Conservation (phyloP, 2,888 invertebrate species). For the Ptilodon capucinus region DNA sequence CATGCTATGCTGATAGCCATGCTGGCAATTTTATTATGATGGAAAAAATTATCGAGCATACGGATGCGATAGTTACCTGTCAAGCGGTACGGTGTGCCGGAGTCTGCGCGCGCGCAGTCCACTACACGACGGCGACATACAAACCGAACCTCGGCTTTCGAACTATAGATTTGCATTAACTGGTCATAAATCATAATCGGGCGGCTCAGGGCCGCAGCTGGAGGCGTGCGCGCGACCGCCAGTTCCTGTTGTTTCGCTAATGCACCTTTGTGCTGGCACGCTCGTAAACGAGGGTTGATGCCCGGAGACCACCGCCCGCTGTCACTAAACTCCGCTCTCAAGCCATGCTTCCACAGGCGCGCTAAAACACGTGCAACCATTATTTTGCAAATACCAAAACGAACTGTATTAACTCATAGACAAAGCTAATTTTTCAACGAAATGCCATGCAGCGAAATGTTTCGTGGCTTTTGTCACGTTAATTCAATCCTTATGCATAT, state of each 20-base stretch:
- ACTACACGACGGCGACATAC: slow-evolving; percentile 31
- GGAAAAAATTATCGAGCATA: slow-evolving; percentile 54
- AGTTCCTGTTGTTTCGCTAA: slow-evolving; percentile 68
- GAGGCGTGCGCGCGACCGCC: slow-evolving; percentile 47
- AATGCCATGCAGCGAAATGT: too few relatives aligned
- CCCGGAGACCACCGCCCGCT: slow-evolving; percentile 40
- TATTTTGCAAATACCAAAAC: too few relatives aligned
- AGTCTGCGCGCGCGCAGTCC: slow-evolving; percentile 26
- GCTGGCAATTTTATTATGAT: slow-evolving; percentile 44
- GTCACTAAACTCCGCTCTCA: slow-evolving; percentile 37
- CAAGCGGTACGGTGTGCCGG: slow-evolving; percentile 31
- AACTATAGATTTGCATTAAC: slow-evolving; percentile 70
- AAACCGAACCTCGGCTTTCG: slow-evolving; percentile 49
- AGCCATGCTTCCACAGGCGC: too few relatives aligned
- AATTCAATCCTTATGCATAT: too few relatives aligned
- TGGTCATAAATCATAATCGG: slow-evolving; percentile 70
- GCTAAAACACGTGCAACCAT: too few relatives aligned
- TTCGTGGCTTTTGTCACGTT: too few relatives aligned
- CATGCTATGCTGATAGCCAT: neutral
- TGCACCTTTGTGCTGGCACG: slow-evolving; percentile 62
- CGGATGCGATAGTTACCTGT: slow-evolving; percentile 46
- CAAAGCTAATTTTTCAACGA: too few relatives aligned
- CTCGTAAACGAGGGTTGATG: slow-evolving; percentile 60
- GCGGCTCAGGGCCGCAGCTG: slow-evolving; percentile 39
- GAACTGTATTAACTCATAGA: too few relatives aligned